These are phyloP conservation scores for Octodon degus DNA, from an alignment of 2,113 vertebrate species.

Conservation along the genomic window DNA sequence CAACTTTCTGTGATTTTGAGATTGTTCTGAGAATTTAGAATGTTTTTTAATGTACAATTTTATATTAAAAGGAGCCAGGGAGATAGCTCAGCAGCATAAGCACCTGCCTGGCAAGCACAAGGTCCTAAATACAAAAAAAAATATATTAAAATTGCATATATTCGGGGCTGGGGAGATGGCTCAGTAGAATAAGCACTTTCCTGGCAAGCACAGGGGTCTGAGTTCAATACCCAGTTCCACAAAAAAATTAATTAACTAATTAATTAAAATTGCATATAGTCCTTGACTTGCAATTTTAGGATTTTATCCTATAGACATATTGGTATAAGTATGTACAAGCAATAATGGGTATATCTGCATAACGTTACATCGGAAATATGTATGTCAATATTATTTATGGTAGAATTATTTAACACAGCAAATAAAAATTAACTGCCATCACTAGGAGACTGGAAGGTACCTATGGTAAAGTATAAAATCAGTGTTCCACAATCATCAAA, in stretches of 20 bases:
- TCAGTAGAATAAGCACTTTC: no score
- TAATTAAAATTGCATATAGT: no score
- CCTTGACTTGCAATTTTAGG: not conserved
- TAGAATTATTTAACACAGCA: not conserved
- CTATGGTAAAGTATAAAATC: accelerated
- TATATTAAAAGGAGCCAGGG: not conserved
- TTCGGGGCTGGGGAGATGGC: no score
- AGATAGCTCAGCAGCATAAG: no score
- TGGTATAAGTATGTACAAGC: not conserved
- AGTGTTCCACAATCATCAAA: not conserved
- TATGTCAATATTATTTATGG: not conserved
- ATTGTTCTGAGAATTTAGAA: not conserved
- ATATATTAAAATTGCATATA: no score
- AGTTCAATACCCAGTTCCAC: no score
- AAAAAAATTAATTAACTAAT: no score
- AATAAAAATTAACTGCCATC: not conserved
- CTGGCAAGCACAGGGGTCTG: no score
- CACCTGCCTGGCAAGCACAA: no score
- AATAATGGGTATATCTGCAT: not conserved
- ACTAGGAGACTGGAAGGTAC: not conserved
- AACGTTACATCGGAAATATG: not conserved
- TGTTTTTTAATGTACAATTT: not conserved
- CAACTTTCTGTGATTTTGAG: not conserved
- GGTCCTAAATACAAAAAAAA: no score
- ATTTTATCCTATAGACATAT: not conserved